Conservation (phyloP, 2,797 vertebrate genomes). For the Holocentrus rufus region DNA sequence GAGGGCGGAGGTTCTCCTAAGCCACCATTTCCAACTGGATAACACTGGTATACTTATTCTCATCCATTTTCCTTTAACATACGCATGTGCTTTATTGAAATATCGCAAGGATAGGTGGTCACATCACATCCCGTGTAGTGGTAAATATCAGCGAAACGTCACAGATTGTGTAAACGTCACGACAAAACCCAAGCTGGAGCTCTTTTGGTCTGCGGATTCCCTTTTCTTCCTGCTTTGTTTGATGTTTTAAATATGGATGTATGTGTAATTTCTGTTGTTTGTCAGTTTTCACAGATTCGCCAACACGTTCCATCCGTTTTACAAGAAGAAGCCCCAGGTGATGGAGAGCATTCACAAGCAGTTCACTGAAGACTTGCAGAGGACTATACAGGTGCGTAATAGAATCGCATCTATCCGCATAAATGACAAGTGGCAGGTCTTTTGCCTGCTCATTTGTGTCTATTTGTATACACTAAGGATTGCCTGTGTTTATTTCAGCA, state of each 20-base stretch:
- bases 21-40: too few species aligned
- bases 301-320: constrained; percentile 84
- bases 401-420: not conserved
- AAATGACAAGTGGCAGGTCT: not conserved
- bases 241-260: too few species aligned
- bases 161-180: too few species aligned
- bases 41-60: too few species aligned
- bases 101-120: too few species aligned
- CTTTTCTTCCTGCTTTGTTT: too few species aligned
- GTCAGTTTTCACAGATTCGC: constrained; percentile 89
- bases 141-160: too few species aligned
- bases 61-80: too few species aligned
- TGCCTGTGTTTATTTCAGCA: not conserved
- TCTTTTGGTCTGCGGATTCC: too few species aligned
- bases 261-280: not conserved
- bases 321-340: constrained; percentile 85
- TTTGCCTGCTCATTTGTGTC: constrained; percentile 6
- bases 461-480: not conserved
- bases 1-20: too few species aligned
- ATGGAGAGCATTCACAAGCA: constrained; percentile 87
- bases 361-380: constrained; percentile 85
- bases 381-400: constrained; percentile 81
- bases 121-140: not conserved
- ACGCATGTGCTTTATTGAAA: too few species aligned
- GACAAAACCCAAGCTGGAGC: too few species aligned